Conservation (phyloP, 1,140 invertebrate species). For the Batillaria attramentaria region DNA sequence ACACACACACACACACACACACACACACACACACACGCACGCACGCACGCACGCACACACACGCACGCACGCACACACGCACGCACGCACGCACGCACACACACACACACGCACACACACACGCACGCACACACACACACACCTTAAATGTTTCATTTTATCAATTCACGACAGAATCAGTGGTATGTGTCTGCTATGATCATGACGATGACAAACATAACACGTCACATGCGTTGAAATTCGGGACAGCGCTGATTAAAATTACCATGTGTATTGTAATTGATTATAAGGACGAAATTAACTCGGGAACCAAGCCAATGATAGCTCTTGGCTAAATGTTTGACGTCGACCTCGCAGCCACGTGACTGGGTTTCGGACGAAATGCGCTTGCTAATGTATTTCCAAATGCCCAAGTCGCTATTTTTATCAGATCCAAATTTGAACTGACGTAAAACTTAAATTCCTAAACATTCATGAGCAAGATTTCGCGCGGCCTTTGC, state of each 20-base stretch:
- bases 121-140: conserved; percentile 1
- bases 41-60: conserved; percentile 15
- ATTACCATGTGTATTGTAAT: background rate
- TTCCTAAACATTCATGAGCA: too few species aligned
- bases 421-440: too few species aligned
- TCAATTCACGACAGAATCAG: background rate
- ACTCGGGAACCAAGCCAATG: too few species aligned
- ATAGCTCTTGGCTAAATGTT: too few species aligned
- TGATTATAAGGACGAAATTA: background rate
- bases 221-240: background rate
- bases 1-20: conserved; percentile 10
- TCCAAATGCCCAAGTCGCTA: too few species aligned
- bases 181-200: background rate
- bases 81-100: conserved; percentile 7
- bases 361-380: too few species aligned
- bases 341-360: too few species aligned
- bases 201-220: background rate
- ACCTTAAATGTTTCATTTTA: background rate
- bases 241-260: background rate
- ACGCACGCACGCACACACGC: conserved; percentile 3
- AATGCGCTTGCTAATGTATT: too few species aligned
- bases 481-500: too few species aligned
- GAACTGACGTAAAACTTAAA: too few species aligned
- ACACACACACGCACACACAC: background rate
- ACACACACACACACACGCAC: background rate